Evolutionary conservation across 2,113 vertebrate genomes (phyloP), one percentile per base, ranked within the genome.

Genomic region (Acanthisitta chloris): DNA sequence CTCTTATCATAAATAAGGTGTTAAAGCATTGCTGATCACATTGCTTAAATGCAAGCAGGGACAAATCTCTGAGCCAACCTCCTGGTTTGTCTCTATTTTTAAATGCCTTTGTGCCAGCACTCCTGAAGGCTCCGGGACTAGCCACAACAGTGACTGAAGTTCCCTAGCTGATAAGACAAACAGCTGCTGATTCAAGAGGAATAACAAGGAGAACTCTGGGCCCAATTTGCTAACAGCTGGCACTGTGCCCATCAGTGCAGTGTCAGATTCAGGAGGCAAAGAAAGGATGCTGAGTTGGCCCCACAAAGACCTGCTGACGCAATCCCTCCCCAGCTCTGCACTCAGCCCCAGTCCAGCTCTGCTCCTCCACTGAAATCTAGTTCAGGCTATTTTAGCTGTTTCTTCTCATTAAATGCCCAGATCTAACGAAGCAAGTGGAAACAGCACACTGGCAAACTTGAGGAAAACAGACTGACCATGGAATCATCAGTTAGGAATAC

Each of bases 151-250:
- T 8, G 19, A 29, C 74, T 31, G 23, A 51, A 94, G 90, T 70
- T 94, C 87, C 49, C 7, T 31, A 46, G 61, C 28, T n/a, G 19
- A 87, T 58, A 38, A 74, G 29, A 74, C 80, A 78, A 91, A 45
- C 90, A 96, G 96, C 96, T 86, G 96, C 90, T 55, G 83, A 57
- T 96, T 46, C 78, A 38, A 2, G 10, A 66, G 70, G 64, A 96
- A 92, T 21, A 76, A 49, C 29, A 28, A 82, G 82, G 58, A 92
- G 85, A 96, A 81, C 70, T 77, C 66, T 25, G 93, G 88, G 96
- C 76, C 81, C 97, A 70, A 34, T 93, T 92, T 97, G 92, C 93
- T 64, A 46, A 40, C 74, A 25, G 77, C 86, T 97, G 97, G 97
- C 96, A 6, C n/a, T 0, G 2, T 20, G 96, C 97, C 97, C 97